Conservation (phyloP, 2,888 invertebrate genomes). For the Beris morrisii region DNA sequence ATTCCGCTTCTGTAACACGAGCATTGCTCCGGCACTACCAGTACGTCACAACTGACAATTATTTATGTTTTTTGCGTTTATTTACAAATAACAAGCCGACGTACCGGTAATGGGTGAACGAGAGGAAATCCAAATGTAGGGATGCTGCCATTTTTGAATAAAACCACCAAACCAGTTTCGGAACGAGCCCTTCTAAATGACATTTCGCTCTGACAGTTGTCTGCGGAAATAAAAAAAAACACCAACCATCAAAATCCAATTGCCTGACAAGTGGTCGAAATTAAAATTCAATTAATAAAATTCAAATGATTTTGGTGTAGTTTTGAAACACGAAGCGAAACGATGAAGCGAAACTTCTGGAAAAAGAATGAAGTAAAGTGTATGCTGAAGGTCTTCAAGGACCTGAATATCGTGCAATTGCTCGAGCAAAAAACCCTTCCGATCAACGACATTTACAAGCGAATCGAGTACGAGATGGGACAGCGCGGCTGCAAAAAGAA, state of each 20-base stretch:
- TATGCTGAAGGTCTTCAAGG: slow-evolving; percentile 35
- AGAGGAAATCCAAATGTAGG: no score
- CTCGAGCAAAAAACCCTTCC: slow-evolving; percentile 32
- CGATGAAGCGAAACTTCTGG: slow-evolving; percentile 35
- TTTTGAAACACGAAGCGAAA: neutral
- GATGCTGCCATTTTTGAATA: no score
- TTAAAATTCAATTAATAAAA: neutral
- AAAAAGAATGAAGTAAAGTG: slow-evolving; percentile 31
- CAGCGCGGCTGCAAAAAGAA: slow-evolving; percentile 27
- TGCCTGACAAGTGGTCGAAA: neutral
- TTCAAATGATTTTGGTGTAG: neutral
- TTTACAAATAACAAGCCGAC: no score
- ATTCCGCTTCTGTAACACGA: no score
- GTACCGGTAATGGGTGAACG: no score
- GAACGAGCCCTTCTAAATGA: neutral
- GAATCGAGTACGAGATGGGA: slow-evolving; percentile 32
- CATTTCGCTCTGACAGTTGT: slow-evolving; percentile 3
- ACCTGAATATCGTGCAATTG: slow-evolving; percentile 31
- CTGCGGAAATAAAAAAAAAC: no score
- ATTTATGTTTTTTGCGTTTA: no score
- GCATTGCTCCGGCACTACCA: no score
- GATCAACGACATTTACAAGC: slow-evolving; percentile 33
- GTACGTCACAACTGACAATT: no score
- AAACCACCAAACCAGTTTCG: neutral
- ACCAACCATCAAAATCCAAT: slow-evolving; percentile 2